Percentiles rank a stretch among this genome's conserved stretches.
Evolutionary conservation across 2,113 vertebrate genomes (phyloP).

Genomic region (Carlito syrichta): DNA sequence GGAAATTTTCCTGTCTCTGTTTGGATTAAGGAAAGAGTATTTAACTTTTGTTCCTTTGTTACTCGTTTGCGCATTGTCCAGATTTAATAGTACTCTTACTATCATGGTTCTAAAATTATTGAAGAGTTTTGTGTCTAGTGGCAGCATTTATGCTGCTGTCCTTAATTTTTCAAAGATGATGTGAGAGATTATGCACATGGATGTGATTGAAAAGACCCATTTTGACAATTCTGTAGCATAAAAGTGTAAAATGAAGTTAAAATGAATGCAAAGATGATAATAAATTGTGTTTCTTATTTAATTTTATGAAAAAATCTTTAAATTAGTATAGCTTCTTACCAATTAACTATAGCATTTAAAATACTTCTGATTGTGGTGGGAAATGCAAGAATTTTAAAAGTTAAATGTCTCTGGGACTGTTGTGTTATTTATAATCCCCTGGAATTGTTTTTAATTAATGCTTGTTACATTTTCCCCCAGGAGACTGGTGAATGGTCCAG

Average conservation of each 20-base stretch:
- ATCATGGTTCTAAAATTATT: neutral
- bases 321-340: neutral
- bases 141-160: neutral
- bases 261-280: neutral
- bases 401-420: neutral
- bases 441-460: slow-evolving; percentile 19
- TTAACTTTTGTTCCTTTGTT: neutral
- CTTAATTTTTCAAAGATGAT: neutral
- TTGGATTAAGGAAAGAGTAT: neutral
- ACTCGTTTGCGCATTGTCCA: neutral
- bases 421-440: neutral
- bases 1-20: neutral
- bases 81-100: neutral
- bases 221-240: neutral
- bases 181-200: neutral
- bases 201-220: neutral
- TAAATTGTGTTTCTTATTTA: neutral
- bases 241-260: neutral
- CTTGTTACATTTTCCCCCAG: neutral
- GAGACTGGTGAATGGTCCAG: neutral
- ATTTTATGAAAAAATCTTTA: neutral
- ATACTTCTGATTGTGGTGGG: neutral
- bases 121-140: neutral
- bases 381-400: neutral
- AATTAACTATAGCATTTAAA: neutral